Evolutionary conservation across 2,888 invertebrate species (phyloP).

Genomic region (Seira ritae): DNA sequence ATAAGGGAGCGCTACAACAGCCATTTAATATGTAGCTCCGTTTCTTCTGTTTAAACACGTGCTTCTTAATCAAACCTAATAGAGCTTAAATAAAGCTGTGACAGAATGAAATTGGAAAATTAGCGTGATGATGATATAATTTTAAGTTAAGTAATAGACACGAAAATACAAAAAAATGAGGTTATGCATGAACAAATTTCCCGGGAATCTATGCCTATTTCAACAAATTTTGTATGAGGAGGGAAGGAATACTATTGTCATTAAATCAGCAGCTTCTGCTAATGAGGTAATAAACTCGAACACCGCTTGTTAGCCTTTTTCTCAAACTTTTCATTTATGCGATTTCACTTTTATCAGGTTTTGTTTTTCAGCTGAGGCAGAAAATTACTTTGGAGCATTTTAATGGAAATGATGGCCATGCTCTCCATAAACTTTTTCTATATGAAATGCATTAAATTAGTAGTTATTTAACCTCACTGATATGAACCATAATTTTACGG

Average conservation of each 20-base stretch:
- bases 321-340: neutral
- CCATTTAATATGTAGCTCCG: too few relatives aligned
- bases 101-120: too few relatives aligned
- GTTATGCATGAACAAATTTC: neutral
- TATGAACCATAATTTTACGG: neutral
- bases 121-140: too few relatives aligned
- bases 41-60: too few relatives aligned
- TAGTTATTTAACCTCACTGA: neutral
- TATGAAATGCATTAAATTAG: neutral
- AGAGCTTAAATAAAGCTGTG: too few relatives aligned
- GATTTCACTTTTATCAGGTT: neutral
- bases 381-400: neutral
- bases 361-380: neutral
- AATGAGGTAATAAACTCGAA: conserved; percentile 6
- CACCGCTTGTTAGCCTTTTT: neutral
- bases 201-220: neutral
- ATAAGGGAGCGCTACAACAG: too few relatives aligned
- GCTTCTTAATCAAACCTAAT: too few relatives aligned
- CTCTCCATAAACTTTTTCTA: neutral
- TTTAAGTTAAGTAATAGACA: too few relatives aligned
- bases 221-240: neutral
- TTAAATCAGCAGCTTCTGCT: neutral
- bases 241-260: neutral
- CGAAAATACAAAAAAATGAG: too few relatives aligned
- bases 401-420: neutral